phyloP scores from a whole-genome alignment of 2,888 invertebrate species.

The Scaptomyza flava region DNA sequence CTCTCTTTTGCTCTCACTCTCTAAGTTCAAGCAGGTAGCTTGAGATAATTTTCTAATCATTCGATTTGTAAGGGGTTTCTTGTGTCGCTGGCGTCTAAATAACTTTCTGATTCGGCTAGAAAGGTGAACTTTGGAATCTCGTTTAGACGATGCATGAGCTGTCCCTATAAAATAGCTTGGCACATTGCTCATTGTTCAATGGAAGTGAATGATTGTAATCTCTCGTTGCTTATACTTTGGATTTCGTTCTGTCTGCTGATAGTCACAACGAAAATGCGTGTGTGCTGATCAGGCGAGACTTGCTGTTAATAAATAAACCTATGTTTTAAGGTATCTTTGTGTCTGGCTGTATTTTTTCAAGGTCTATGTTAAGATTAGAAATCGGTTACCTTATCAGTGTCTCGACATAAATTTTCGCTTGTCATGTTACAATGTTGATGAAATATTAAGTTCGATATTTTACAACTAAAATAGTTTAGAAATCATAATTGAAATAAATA shows the following conservation, averaged over 20 bases:
- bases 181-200: conserved; percentile 25
- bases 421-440: neutral
- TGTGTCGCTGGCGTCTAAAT: conserved; percentile 59
- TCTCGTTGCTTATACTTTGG: conserved; percentile 17
- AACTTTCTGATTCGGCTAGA: conserved; percentile 62
- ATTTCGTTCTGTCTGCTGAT: conserved; percentile 32
- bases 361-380: conserved; percentile 21
- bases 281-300: conserved; percentile 26
- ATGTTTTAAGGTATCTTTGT: conserved; percentile 1
- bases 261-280: conserved; percentile 13
- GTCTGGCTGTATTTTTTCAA: conserved; percentile 7
- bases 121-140: conserved; percentile 54
- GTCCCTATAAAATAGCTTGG: conserved; percentile 23
- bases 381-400: neutral
- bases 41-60: conserved; percentile 55
- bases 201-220: conserved; percentile 17
- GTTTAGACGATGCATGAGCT: conserved; percentile 49
- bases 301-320: conserved; percentile 1
- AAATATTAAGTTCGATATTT: neutral
- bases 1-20: neutral
- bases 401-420: neutral
- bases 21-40: neutral
- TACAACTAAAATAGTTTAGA: neutral
- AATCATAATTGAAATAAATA: no score
- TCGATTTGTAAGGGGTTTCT: conserved; percentile 41